phyloP scores from a whole-genome alignment of 2,113 vertebrate species.

The Rafetus swinhoei region DNA sequence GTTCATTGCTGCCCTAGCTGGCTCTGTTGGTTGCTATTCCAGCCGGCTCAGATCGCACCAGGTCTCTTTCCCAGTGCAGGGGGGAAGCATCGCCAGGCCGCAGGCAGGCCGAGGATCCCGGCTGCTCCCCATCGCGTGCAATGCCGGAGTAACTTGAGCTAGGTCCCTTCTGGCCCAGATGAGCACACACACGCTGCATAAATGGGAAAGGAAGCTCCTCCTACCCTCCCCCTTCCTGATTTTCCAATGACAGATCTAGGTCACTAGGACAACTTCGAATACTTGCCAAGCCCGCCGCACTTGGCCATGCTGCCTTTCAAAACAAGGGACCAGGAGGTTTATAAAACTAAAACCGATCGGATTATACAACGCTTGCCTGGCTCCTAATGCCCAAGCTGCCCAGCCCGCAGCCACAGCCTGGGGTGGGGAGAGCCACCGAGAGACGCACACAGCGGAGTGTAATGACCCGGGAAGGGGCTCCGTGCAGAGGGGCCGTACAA shows the following conservation, averaged over 20 bases:
- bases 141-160: neutral
- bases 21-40: accelerated
- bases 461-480: neutral
- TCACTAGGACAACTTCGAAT: constrained; percentile 71
- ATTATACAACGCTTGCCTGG: constrained; percentile 53
- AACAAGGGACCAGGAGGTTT: constrained; percentile 57
- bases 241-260: constrained; percentile 75
- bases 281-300: constrained; percentile 65
- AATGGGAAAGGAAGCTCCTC: constrained; percentile 61
- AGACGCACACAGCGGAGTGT: neutral
- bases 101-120: neutral
- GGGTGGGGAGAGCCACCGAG: neutral
- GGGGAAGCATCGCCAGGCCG: no score
- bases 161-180: neutral
- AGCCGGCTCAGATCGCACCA: neutral
- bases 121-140: neutral
- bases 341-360: constrained; percentile 55
- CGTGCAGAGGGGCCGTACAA: no score
- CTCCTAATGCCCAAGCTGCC: neutral
- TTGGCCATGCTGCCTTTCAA: constrained; percentile 52
- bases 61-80: neutral
- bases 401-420: neutral
- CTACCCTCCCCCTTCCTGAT: constrained; percentile 47
- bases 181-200: constrained; percentile 7
- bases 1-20: neutral